Evolutionary conservation across 2,888 invertebrate species (phyloP).

Genomic region (Orthonevra nobilis): DNA sequence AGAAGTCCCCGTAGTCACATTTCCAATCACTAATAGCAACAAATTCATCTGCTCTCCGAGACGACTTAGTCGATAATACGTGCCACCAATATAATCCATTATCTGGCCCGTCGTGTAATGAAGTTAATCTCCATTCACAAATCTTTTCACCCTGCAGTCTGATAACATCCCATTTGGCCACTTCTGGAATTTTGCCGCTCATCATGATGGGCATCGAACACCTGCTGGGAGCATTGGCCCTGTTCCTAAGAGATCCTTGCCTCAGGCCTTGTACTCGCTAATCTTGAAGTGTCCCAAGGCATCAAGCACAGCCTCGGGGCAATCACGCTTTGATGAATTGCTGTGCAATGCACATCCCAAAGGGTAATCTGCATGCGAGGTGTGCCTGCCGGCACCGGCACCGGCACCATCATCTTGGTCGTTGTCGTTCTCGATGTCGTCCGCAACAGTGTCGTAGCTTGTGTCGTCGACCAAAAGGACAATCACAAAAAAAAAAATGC

Average conservation of each 20-base stretch:
- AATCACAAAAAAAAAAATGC: slow-evolving; percentile 22
- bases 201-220: slow-evolving; percentile 50
- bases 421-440: not conserved
- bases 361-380: slow-evolving; percentile 66
- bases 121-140: slow-evolving; percentile 64
- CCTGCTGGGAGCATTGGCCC: slow-evolving; percentile 66
- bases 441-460: too few relatives aligned
- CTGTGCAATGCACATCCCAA: slow-evolving; percentile 47
- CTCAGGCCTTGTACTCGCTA: slow-evolving; percentile 13
- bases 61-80: slow-evolving; percentile 55
- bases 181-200: slow-evolving; percentile 16
- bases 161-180: slow-evolving; percentile 28
- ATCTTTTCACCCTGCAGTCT: slow-evolving; percentile 40
- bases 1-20: too few relatives aligned
- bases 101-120: slow-evolving; percentile 66
- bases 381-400: slow-evolving; percentile 57
- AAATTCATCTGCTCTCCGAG: slow-evolving; percentile 51
- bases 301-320: slow-evolving; percentile 47
- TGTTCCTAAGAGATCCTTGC: slow-evolving; percentile 17
- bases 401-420: slow-evolving; percentile 1
- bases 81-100: slow-evolving; percentile 67
- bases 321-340: slow-evolving; percentile 64
- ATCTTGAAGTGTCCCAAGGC: slow-evolving; percentile 49
- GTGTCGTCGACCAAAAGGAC: slow-evolving; percentile 26
- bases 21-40: slow-evolving; percentile 47